These are phyloP conservation scores for Torymus tubicola DNA, from an alignment of 2,888 invertebrate genomes.

Conservation along the genomic window DNA sequence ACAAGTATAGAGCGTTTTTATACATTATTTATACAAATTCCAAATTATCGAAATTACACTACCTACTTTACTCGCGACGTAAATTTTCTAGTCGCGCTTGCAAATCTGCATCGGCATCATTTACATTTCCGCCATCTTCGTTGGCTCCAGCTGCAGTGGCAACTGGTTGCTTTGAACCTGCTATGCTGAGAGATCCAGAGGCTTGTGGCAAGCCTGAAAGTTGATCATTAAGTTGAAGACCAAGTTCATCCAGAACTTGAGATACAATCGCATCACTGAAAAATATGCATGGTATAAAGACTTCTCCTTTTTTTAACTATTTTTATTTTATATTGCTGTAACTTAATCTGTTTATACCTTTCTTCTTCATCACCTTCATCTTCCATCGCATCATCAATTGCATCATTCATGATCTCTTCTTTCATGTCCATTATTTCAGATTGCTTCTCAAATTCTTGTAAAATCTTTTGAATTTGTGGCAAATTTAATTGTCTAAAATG, in stretches of 20 bases:
- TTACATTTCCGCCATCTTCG: slow-evolving; percentile 77
- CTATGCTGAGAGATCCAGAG: slow-evolving; percentile 79
- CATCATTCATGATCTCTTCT: slow-evolving; percentile 99
- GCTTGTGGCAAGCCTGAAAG: slow-evolving; percentile 91
- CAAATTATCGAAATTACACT: slow-evolving; percentile 36
- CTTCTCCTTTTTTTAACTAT: background rate
- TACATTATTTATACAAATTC: slow-evolving; percentile 61
- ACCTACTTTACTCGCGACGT: slow-evolving; percentile 84
- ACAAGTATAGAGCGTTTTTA: slow-evolving; percentile 58
- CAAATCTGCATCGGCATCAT: slow-evolving; percentile 97
- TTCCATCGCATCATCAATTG: slow-evolving; percentile 99
- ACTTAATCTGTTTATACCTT: slow-evolving; percentile 79
- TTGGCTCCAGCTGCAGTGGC: slow-evolving; percentile 78
- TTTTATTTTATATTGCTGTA: background rate
- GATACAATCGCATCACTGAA: slow-evolving; percentile 93
- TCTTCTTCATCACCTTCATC: slow-evolving; percentile 99
- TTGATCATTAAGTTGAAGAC: slow-evolving; percentile 95
- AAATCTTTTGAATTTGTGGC: slow-evolving; percentile 98
- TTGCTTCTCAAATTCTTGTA: slow-evolving; percentile 98
- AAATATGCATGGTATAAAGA: background rate
- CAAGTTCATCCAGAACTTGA: slow-evolving; percentile 98
- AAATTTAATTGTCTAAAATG: slow-evolving; percentile 89
- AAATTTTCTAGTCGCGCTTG: slow-evolving; percentile 97
- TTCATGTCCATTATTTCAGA: slow-evolving; percentile 99
- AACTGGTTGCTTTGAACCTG: slow-evolving; percentile 82